Evolutionary conservation across 2,113 vertebrate genomes (phyloP).

Genomic region (Prinia subflava): DNA sequence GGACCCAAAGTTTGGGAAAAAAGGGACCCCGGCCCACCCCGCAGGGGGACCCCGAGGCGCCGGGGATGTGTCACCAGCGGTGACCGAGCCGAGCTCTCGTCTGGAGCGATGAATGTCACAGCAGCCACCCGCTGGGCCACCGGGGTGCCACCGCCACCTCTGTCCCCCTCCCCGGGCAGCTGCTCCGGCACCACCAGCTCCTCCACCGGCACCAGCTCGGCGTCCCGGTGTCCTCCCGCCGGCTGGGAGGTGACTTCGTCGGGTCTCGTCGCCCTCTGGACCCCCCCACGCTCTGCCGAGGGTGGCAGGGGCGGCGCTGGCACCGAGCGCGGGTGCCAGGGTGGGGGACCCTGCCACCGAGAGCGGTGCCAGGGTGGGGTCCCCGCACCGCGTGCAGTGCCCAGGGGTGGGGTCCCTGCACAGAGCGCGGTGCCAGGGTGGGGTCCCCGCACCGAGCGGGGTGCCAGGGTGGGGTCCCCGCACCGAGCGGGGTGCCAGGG

Average conservation of each 20-base stretch:
- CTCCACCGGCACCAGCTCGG: neutral
- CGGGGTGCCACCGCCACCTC: too few species aligned
- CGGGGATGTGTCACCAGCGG: neutral
- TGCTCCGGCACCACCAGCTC: neutral
- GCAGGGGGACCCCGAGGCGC: rapidly evolving
- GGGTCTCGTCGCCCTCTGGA: rapidly evolving
- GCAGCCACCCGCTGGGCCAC: neutral
- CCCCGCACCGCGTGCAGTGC: rapidly evolving
- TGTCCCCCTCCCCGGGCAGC: too few species aligned
- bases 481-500: rapidly evolving
- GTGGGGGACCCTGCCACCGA: too few species aligned
- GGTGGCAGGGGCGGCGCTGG: neutral
- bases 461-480: neutral
- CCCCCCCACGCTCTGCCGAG: neutral
- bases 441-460: neutral
- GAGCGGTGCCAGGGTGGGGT: neutral
- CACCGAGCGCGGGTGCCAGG: too few species aligned
- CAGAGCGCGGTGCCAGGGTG: too few species aligned
- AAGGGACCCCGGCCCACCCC: too few species aligned
- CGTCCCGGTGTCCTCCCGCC: neutral
- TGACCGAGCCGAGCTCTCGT: neutral
- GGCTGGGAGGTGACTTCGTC: rapidly evolving
- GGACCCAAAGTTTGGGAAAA: neutral
- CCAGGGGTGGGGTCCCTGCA: too few species aligned
- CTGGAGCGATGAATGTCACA: neutral